Conservation (phyloP, 1,140 invertebrate species). For the Eumeta japonica region DNA sequence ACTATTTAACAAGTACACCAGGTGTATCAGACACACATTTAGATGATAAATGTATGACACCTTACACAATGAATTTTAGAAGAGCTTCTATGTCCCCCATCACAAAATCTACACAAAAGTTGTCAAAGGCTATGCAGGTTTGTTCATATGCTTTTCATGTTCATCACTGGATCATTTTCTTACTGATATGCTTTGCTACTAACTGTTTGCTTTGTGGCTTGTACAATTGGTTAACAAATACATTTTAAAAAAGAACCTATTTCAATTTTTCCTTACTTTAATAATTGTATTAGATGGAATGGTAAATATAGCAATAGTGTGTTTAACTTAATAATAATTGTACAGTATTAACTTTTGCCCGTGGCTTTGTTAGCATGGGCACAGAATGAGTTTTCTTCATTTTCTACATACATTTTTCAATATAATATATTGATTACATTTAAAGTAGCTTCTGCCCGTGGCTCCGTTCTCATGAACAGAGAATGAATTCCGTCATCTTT, state of each 20-base stretch:
- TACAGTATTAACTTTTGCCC: too few relatives aligned
- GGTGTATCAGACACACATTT: conserved; percentile 35
- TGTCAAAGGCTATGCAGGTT: conserved; percentile 86
- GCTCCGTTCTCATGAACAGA: too few relatives aligned
- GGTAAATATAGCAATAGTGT: too few relatives aligned
- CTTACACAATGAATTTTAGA: conserved; percentile 51
- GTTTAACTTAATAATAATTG: too few relatives aligned
- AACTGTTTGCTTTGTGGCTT: not conserved
- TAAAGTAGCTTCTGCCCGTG: too few relatives aligned
- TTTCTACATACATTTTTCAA: too few relatives aligned
- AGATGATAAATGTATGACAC: conserved; percentile 39
- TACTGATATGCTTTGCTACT: not conserved
- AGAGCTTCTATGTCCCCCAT: conserved; percentile 83
- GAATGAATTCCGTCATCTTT: too few relatives aligned
- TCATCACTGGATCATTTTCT: not conserved
- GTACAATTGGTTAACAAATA: too few relatives aligned
- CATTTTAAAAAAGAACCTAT: not conserved
- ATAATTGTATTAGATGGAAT: too few relatives aligned
- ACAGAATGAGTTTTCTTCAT: too few relatives aligned
- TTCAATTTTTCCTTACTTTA: conserved; percentile 1
- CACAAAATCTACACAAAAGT: conserved; percentile 78
- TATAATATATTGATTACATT: too few relatives aligned
- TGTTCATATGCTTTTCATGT: conserved; percentile 12
- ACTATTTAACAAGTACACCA: conserved; percentile 60
- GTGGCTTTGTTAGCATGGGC: too few relatives aligned